Evolutionary conservation across 2,113 vertebrate genomes (phyloP).

Genomic region (Gambusia affinis): DNA sequence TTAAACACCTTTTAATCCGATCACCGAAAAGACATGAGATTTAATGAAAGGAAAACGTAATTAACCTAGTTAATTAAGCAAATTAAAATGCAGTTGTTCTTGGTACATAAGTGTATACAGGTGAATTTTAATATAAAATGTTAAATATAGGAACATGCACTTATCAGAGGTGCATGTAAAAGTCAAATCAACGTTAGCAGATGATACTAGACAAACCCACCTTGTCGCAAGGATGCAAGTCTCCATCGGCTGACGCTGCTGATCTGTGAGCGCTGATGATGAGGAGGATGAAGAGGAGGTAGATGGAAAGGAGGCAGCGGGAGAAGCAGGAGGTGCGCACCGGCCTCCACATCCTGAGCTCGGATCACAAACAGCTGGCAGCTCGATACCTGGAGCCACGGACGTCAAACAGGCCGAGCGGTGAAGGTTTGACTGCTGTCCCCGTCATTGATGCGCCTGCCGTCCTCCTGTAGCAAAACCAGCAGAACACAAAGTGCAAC

Average conservation of each 20-base stretch:
- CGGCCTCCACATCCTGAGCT: constrained; percentile 60
- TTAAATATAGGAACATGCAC: not conserved
- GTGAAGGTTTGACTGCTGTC: not conserved
- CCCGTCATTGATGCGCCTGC: constrained; percentile 49
- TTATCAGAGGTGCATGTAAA: no score
- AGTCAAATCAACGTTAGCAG: no score
- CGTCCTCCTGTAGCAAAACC: not conserved
- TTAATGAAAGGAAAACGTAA: no score
- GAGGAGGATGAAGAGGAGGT: constrained; percentile 50
- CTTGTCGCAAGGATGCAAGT: constrained; percentile 65
- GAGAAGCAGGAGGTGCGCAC: constrained; percentile 43
- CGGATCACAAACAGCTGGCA: constrained; percentile 41
- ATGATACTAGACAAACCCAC: constrained; percentile 40
- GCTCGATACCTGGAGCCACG: constrained; percentile 42
- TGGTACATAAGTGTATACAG: no score
- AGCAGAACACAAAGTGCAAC: not conserved
- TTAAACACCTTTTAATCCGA: constrained; percentile 40
- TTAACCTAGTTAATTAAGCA: not conserved
- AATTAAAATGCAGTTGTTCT: not conserved
- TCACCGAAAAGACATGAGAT: not conserved
- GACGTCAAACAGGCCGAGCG: constrained; percentile 33
- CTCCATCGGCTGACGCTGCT: constrained; percentile 25
- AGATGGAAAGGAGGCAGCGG: constrained; percentile 43
- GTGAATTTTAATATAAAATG: not conserved
- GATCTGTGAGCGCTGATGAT: constrained; percentile 41